phyloP scores from a whole-genome alignment of 2,113 vertebrate species.

The Otis tarda region DNA sequence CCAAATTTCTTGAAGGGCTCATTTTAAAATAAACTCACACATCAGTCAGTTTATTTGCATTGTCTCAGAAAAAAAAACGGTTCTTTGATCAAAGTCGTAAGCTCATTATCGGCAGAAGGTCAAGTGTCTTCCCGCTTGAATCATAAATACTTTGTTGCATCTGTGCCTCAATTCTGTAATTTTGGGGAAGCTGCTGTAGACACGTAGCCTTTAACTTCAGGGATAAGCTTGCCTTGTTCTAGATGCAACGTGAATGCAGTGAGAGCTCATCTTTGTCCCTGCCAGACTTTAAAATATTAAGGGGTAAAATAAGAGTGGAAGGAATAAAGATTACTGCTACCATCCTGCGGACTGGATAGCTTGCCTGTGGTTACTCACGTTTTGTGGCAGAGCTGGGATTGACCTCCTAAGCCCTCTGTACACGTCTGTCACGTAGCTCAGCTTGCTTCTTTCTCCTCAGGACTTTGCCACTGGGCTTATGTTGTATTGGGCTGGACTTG shows the following conservation, averaged over 20 bases:
- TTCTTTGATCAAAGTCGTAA: neutral
- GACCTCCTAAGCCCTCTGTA: neutral
- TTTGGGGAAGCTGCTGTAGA: neutral
- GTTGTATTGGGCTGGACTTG: neutral
- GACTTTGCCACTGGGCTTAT: neutral
- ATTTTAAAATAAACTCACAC: neutral
- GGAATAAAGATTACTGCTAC: neutral
- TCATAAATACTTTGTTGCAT: neutral
- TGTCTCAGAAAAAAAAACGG: neutral
- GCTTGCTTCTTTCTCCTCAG: neutral
- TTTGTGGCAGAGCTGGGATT: neutral
- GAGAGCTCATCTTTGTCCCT: neutral
- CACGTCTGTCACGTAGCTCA: neutral
- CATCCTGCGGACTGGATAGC: rapidly evolving
- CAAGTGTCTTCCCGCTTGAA: neutral
- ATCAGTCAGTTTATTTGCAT: conserved; percentile 14
- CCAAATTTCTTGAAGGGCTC: conserved; percentile 9
- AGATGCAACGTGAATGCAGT: neutral
- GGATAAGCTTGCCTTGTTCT: neutral
- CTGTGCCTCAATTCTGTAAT: neutral
- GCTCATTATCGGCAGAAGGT: neutral
- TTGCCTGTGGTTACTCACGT: neutral
- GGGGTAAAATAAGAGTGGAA: neutral
- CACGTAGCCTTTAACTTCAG: neutral
- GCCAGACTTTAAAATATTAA: neutral